phyloP scores from a whole-genome alignment of 1,140 invertebrate genomes.

The Mizuhopecten yessoensis region DNA sequence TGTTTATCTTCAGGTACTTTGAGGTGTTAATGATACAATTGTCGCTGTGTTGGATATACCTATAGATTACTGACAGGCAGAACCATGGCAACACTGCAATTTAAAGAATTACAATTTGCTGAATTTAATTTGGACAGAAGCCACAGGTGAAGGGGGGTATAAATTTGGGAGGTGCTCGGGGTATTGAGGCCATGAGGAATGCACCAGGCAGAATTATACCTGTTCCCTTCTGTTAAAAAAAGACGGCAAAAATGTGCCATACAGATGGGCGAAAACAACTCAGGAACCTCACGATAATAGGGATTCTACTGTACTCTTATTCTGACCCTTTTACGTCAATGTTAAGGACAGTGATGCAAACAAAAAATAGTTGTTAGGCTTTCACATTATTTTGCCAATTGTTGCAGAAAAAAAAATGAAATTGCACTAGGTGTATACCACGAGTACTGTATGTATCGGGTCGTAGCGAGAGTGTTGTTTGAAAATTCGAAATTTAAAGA shows the following conservation, averaged over 20 bases:
- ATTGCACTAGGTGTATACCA: not conserved
- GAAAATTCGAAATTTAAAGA: no score
- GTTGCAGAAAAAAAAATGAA: not conserved
- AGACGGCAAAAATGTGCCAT: not conserved
- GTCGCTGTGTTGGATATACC: no score
- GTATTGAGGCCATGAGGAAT: not conserved
- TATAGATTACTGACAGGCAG: not conserved
- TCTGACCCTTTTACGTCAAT: not conserved
- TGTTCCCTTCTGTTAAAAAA: not conserved
- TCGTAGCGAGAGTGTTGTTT: no score
- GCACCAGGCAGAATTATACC: not conserved
- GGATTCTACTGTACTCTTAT: no score
- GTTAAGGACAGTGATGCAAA: not conserved
- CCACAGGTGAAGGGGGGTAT: not conserved
- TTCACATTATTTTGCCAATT: not conserved
- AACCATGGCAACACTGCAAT: not conserved
- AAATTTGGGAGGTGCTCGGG: not conserved
- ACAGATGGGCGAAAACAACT: not conserved
- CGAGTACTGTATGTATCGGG: no score
- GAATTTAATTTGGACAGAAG: conserved; percentile 35
- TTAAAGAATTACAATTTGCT: not conserved
- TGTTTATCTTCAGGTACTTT: not conserved
- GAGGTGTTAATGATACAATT: not conserved
- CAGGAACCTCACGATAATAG: not conserved
- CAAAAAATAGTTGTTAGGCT: no score